Conservation (phyloP, 2,888 invertebrate species). For the Xylocampa areola region DNA sequence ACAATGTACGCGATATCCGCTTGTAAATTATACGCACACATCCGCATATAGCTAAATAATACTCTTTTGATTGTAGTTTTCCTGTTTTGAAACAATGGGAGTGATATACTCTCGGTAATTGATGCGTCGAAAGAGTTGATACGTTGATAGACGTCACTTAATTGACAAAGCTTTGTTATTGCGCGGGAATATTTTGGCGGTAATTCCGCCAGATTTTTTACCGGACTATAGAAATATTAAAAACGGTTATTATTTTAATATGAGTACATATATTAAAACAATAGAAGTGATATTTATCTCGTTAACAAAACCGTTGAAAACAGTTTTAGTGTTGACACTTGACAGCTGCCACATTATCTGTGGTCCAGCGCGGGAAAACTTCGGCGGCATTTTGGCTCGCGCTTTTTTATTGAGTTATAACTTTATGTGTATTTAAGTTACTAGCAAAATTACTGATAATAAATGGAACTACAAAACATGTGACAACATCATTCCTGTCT, state of each 20-base stretch:
- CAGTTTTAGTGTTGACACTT: slow-evolving; percentile 22
- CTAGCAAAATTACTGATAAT: too few species aligned
- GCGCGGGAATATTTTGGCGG: slow-evolving; percentile 34
- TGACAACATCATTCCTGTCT: too few species aligned
- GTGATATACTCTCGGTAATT: slow-evolving; percentile 43
- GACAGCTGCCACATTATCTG: slow-evolving; percentile 1
- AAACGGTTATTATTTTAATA: slow-evolving; percentile 3
- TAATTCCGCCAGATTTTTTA: slow-evolving; percentile 1
- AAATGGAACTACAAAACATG: too few species aligned
- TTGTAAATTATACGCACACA: slow-evolving; percentile 61
- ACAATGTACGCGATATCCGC: slow-evolving; percentile 76
- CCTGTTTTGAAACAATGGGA: slow-evolving; percentile 56
- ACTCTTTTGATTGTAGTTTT: slow-evolving; percentile 60
- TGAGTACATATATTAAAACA: slow-evolving; percentile 7
- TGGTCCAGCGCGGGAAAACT: slow-evolving; percentile 6
- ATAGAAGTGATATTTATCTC: slow-evolving; percentile 14
- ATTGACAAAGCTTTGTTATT: slow-evolving; percentile 34
- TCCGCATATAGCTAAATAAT: slow-evolving; percentile 61
- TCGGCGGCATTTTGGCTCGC: neutral
- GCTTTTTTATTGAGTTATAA: neutral
- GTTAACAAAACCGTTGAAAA: slow-evolving; percentile 14
- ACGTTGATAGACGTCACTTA: slow-evolving; percentile 38
- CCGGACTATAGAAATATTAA: neutral
- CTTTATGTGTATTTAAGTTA: neutral
- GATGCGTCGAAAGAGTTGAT: slow-evolving; percentile 37